Percentiles rank a stretch among this genome's conserved stretches.
Conservation (phyloP, 2,888 invertebrate species). For the Andrena marginata region DNA sequence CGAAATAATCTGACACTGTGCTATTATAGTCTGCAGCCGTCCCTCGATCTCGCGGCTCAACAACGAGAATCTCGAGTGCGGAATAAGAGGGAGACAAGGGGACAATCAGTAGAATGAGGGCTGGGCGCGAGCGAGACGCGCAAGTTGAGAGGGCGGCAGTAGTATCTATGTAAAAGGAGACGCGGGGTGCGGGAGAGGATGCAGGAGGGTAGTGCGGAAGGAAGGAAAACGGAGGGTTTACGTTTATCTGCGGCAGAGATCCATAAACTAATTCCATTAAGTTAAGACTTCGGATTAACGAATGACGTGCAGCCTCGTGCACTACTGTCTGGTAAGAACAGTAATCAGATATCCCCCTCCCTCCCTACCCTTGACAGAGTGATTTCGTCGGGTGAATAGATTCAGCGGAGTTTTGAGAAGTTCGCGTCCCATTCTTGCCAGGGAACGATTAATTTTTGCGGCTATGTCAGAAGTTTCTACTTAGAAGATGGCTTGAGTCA, state of each 20-base stretch:
- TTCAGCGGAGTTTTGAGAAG: not conserved
- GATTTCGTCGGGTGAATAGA: constrained; percentile 4
- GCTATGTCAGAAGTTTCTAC: not conserved
- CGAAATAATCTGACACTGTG: constrained; percentile 71
- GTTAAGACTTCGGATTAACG: constrained; percentile 71
- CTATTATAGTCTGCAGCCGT: constrained; percentile 54
- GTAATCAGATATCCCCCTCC: constrained; percentile 62
- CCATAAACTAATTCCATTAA: constrained; percentile 77
- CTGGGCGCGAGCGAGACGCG: constrained; percentile 30
- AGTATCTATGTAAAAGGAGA: constrained; percentile 30
- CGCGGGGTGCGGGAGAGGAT: not conserved
- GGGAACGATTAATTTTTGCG: not conserved
- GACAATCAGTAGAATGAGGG: constrained; percentile 42
- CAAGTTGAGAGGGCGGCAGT: constrained; percentile 29
- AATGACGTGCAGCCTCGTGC: constrained; percentile 58
- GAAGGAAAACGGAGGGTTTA: constrained; percentile 54
- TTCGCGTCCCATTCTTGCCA: not conserved
- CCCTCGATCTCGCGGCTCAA: constrained; percentile 57
- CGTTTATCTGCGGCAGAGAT: constrained; percentile 67
- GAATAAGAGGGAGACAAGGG: constrained; percentile 27
- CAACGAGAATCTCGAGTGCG: constrained; percentile 27
- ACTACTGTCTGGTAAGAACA: constrained; percentile 49
- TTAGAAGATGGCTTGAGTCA: no score
- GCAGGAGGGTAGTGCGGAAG: not conserved
- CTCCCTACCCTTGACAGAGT: not conserved